phyloP scores from a whole-genome alignment of 1,140 invertebrate species.

The Thalassaphorura encarpata region DNA sequence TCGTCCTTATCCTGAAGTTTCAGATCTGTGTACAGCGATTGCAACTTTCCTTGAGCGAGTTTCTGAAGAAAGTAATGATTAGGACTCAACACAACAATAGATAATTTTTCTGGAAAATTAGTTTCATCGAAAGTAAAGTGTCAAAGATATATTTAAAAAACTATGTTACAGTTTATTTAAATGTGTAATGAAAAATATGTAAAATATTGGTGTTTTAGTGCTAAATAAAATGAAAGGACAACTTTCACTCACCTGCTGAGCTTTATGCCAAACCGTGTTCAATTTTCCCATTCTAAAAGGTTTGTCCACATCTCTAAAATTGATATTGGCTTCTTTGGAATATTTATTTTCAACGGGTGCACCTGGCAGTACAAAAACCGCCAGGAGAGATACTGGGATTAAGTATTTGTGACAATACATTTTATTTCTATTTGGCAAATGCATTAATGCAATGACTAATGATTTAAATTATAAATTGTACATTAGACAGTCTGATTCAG shows the following conservation, averaged over 20 bases:
- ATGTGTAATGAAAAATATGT: too few species aligned
- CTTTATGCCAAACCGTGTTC: slow-evolving; percentile 73
- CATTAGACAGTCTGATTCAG: too few species aligned
- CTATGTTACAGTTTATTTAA: background rate
- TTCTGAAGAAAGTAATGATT: slow-evolving; percentile 47
- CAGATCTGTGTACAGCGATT: slow-evolving; percentile 73
- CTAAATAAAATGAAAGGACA: too few species aligned
- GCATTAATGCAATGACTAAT: too few species aligned
- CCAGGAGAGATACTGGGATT: too few species aligned
- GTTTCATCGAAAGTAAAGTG: slow-evolving; percentile 2
- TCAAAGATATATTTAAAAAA: background rate
- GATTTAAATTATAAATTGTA: too few species aligned
- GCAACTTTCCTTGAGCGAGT: slow-evolving; percentile 69
- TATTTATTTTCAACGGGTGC: slow-evolving; percentile 36
- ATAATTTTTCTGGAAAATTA: background rate
- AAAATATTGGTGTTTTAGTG: too few species aligned
- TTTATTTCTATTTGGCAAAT: too few species aligned
- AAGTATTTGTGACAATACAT: too few species aligned
- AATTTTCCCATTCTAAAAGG: slow-evolving; percentile 76
- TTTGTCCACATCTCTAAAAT: slow-evolving; percentile 54
- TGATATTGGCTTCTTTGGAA: slow-evolving; percentile 35
- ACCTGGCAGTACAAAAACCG: too few species aligned
- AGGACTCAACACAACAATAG: too few species aligned
- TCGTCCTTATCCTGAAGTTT: slow-evolving; percentile 90
- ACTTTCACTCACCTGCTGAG: slow-evolving; percentile 53